phyloP scores from a whole-genome alignment of 2,113 vertebrate species.

The Mormyrus iriodes region DNA sequence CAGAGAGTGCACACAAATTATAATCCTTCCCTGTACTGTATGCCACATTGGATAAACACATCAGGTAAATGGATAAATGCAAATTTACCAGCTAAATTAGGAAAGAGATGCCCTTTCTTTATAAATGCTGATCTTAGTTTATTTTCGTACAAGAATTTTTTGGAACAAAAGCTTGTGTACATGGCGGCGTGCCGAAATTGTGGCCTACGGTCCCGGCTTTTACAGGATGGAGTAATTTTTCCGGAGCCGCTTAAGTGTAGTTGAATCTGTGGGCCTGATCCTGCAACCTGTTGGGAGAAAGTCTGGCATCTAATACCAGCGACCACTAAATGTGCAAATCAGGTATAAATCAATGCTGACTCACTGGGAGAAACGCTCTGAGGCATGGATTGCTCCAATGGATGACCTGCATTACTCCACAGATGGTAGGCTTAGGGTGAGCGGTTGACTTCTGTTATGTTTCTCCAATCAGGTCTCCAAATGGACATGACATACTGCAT shows the following conservation, averaged over 20 bases:
- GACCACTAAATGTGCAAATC: not conserved
- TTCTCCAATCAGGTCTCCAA: not conserved
- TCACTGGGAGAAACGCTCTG: not conserved
- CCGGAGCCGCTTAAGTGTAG: not conserved
- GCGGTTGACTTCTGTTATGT: not conserved
- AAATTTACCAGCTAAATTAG: not conserved
- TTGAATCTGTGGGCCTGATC: not conserved
- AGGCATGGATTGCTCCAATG: not conserved
- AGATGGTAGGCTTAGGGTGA: not conserved
- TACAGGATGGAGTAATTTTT: not conserved
- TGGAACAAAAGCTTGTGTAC: not conserved
- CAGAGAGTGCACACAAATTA: not conserved
- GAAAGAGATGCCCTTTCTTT: not conserved
- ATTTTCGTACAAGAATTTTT: not conserved
- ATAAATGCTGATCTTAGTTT: not conserved
- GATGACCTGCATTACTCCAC: not conserved
- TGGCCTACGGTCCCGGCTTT: not conserved
- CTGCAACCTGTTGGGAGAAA: not conserved
- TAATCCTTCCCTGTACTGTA: not conserved
- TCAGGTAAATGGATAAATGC: not conserved
- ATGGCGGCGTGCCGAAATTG: not conserved
- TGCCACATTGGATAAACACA: not conserved
- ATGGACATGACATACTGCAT: slow-evolving; percentile 3
- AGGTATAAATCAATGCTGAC: not conserved
- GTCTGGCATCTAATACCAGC: not conserved